Evolutionary conservation across 64 coral and sea anemone genomes (phyloP).

Genomic region (Dendronephthya gigantea): DNA sequence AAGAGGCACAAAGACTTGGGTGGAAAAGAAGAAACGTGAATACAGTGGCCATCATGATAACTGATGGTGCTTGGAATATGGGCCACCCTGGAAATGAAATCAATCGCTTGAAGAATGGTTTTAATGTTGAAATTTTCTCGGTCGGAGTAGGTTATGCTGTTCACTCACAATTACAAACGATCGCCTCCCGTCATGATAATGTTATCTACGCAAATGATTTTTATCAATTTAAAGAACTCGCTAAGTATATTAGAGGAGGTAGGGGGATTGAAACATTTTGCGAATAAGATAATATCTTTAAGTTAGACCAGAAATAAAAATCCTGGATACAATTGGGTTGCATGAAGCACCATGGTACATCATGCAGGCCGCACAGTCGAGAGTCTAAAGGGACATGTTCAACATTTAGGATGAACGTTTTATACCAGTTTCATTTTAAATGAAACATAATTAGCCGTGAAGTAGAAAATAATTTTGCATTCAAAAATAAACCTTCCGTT

Average conservation of each 20-base stretch:
- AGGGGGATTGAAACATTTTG: background rate
- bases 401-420: too few relatives aligned
- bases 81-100: constrained; percentile 46
- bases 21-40: constrained; percentile 53
- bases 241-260: constrained; percentile 86
- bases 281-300: too few relatives aligned
- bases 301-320: too few relatives aligned
- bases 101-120: constrained; percentile 34
- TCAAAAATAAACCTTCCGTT: too few relatives aligned
- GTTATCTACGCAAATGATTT: constrained; percentile 49
- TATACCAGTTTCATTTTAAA: too few relatives aligned
- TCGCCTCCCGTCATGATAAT: constrained; percentile 48
- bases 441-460: too few relatives aligned
- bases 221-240: constrained; percentile 57
- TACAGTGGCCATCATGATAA: constrained; percentile 83
- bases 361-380: too few relatives aligned
- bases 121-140: constrained; percentile 53
- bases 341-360: too few relatives aligned
- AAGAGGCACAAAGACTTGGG: constrained; percentile 20
- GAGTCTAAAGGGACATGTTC: too few relatives aligned
- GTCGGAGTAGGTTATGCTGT: constrained; percentile 61
- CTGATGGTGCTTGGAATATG: constrained; percentile 73
- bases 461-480: too few relatives aligned
- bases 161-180: constrained; percentile 37
- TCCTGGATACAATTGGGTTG: too few relatives aligned